Base-by-base conservation (phyloP, 2,888 invertebrate species). In the Luperina testacea region DNA sequence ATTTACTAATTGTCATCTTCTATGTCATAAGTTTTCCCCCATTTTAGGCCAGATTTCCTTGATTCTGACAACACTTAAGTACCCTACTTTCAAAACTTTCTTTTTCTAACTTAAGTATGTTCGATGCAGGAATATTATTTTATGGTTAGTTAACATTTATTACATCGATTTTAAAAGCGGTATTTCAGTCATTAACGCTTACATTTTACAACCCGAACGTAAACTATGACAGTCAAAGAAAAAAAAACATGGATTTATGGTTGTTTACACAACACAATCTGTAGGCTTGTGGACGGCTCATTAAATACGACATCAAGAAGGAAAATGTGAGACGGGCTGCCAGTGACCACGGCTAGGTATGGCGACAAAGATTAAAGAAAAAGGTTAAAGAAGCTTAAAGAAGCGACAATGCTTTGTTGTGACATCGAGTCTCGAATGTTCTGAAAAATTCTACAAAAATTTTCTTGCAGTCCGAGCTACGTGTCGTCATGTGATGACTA, bases 271-370 rank as follows among this genome's bases (percentile, higher is more conserved):
- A 90, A 89, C 87, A 91, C 91, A 89, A 83, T 84, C 78, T 86
- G 86, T 83, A 90, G 78, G 85, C 88, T 84, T 77, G 89, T 82
- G 81, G 81, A 95, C 94, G 94, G 92, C 89, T 94, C 96, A 94
- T 96, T 96, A 95, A 96, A 95, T 93, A 91, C 91, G 89, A 92
- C 94, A 92, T 94, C 92, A 93, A 94, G 93, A 93, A 91, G 92
- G 92, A 89, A 92, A 93, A 87, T 90, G 88, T 82, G 88, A 88
- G 87, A 83, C 81, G 83, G 72, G 78, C 82, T 86, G 90, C 87
- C 86, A 88, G 88, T 88, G 90, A 90, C 88, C 90, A 86, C 88
- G 88, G 75, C 76, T 83, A 76, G 84, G 86, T 87, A 88, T 85
- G 83, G 80, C 59, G 85, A 63, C 91, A 91, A 83, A 90, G 93